Conservation (phyloP, 92 coral and sea anemone genomes). For the Parazoanthus swiftii region DNA sequence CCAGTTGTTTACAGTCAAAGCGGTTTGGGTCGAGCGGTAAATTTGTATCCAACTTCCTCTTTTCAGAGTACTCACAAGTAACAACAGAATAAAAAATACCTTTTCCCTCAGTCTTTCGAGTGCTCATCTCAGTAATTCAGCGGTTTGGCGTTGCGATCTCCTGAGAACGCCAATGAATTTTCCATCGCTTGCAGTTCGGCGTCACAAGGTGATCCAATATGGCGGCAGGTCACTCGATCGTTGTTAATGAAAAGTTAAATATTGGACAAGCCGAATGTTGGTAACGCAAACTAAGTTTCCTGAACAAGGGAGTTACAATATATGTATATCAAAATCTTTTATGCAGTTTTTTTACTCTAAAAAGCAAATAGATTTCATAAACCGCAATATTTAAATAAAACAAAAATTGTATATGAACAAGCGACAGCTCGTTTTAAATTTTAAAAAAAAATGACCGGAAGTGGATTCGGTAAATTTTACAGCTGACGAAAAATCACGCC, state of each 20-base stretch:
- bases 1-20: constrained; percentile 26
- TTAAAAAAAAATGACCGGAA: constrained; percentile 15
- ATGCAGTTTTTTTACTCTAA: not conserved
- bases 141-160: not conserved
- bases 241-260: not conserved
- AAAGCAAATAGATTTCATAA: not conserved
- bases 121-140: constrained; percentile 11
- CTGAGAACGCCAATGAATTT: not conserved
- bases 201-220: constrained; percentile 9
- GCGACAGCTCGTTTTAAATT: not conserved
- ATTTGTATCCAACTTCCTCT: not conserved
- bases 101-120: not conserved
- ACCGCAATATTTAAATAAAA: not conserved
- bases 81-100: not conserved
- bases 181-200: not conserved
- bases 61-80: not conserved
- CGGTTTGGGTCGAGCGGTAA: not conserved
- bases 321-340: too few species aligned
- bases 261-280: constrained; percentile 10
- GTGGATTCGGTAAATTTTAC: not conserved
- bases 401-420: not conserved
- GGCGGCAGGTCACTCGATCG: constrained; percentile 22
- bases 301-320: too few species aligned
- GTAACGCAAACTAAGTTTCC: not conserved
- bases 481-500: constrained; percentile 34